Base-by-base conservation (phyloP, 2,888 invertebrate genomes). In the Brachycybe producta region DNA sequence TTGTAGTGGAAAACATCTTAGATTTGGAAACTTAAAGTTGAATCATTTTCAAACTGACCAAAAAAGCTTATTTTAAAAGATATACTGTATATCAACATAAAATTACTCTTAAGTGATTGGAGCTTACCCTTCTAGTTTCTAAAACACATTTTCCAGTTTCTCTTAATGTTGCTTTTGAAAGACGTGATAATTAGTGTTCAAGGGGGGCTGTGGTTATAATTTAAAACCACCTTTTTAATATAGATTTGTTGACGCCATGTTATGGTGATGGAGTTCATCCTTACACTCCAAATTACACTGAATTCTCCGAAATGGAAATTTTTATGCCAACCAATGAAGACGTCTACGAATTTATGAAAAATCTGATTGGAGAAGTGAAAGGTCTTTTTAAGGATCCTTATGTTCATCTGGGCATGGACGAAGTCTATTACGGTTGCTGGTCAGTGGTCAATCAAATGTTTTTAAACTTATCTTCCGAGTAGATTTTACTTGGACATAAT, bases 381-480 rank as follows among this genome's bases (percentile, higher is more conserved):
- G n/a, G 7, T 34, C 32, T 50, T 38, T 46, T 44, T 40, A 49
- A 38, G 45, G 91, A 91, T 57, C 68, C 76, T 53, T 88, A 82
- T 63, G 63, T 91, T 15, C 94, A 95, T 67, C 67, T 94, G 2
- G 94, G 94, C 5, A 92, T 90, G 1, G 94, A 95, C 66, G 94
- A 95, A 70, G 88, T 92, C 0, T 76, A 76, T 26, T 78, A 80
- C 61, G 70, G 71, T 43, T 91, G 91, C 63, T 91, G 90, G 90
- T 82, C 64, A 68, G 70, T 60, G 11, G 15, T 19, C 17, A 32
- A 5, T 27, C 5, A 19, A 26, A 23, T 4, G 27, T 32, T 42
- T 45, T 26, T 7, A 23, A 2, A 27, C 15, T 38, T 38, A n/a
- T 13, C 13, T 38, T 38, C 11, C 8, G 8, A n/a, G 7, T 17